phyloP scores from a whole-genome alignment of 2,797 vertebrate species.

The Xenentodon cancila region DNA sequence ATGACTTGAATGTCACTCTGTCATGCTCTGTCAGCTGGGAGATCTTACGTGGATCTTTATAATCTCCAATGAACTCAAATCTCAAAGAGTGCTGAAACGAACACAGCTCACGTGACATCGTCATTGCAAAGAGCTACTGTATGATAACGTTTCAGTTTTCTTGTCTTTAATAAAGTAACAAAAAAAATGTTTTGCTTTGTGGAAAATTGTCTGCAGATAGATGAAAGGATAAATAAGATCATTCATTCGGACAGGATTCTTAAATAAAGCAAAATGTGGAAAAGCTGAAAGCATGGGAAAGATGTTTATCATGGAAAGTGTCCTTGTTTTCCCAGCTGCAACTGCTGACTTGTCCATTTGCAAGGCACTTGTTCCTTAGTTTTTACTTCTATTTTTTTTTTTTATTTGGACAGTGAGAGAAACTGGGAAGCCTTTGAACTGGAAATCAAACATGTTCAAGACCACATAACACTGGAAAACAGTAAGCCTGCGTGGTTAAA shows the following conservation, averaged over 20 bases:
- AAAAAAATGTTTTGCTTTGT: too few species aligned
- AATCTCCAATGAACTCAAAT: too few species aligned
- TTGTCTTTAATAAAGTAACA: too few species aligned
- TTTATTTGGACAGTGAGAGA: constrained; percentile 15
- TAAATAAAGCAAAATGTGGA: constrained; percentile 1
- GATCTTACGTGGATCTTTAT: too few species aligned
- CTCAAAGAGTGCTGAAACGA: too few species aligned
- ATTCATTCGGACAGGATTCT: too few species aligned
- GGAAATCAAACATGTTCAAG: constrained; percentile 9
- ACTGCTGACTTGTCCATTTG: constrained; percentile 35
- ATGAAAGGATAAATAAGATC: neutral
- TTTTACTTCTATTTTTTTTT: neutral
- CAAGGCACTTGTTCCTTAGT: constrained; percentile 60
- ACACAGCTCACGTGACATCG: too few species aligned
- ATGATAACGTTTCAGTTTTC: too few species aligned
- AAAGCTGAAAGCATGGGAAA: neutral
- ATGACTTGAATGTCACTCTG: too few species aligned
- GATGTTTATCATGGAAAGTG: neutral
- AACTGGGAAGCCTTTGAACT: neutral
- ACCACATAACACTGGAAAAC: constrained; percentile 21
- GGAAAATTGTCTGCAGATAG: neutral
- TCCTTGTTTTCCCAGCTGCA: neutral
- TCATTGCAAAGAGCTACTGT: too few species aligned
- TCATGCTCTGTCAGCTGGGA: too few species aligned
- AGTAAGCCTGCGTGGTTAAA: constrained; percentile 6